These are phyloP conservation scores for Zaprionus ghesquierei DNA, from an alignment of 1,140 invertebrate species.

Conservation along the genomic window DNA sequence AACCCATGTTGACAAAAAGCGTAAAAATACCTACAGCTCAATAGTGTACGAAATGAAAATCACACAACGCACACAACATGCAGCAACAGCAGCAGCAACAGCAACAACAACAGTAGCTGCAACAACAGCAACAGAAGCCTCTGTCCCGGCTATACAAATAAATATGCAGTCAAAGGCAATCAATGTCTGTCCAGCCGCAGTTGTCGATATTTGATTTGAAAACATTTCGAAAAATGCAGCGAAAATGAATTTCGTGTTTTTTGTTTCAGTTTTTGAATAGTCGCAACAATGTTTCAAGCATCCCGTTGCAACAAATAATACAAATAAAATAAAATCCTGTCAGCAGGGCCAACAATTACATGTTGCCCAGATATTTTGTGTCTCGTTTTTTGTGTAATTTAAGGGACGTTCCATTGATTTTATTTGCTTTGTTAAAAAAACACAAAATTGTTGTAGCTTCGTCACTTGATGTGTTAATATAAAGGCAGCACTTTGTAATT, in stretches of 20 bases:
- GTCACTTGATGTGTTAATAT: slow-evolving; percentile 60
- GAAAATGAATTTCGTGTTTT: slow-evolving; percentile 39
- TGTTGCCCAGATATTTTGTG: slow-evolving; percentile 43
- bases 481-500: slow-evolving; percentile 32
- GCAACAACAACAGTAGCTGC: slow-evolving; percentile 29
- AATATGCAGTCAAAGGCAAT: slow-evolving; percentile 76
- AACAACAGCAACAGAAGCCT: slow-evolving; percentile 5
- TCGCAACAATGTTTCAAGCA: slow-evolving; percentile 51
- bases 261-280: slow-evolving; percentile 43
- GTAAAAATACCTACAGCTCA: slow-evolving; percentile 64
- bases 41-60: slow-evolving; percentile 68
- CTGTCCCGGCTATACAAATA: slow-evolving; percentile 57
- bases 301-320: slow-evolving; percentile 55
- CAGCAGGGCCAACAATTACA: slow-evolving; percentile 59
- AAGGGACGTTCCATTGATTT: slow-evolving; percentile 16
- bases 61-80: slow-evolving; percentile 59
- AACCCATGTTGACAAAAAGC: slow-evolving; percentile 69
- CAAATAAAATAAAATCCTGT: slow-evolving; percentile 26
- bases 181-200: slow-evolving; percentile 57
- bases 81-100: slow-evolving; percentile 46
- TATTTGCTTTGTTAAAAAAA: neutral
- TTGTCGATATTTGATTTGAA: slow-evolving; percentile 77
- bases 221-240: slow-evolving; percentile 67
- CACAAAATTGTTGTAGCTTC: slow-evolving; percentile 16
- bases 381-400: slow-evolving; percentile 18